phyloP scores from a whole-genome alignment of 2,888 invertebrate species.

The Oegoconia quadripuncta region DNA sequence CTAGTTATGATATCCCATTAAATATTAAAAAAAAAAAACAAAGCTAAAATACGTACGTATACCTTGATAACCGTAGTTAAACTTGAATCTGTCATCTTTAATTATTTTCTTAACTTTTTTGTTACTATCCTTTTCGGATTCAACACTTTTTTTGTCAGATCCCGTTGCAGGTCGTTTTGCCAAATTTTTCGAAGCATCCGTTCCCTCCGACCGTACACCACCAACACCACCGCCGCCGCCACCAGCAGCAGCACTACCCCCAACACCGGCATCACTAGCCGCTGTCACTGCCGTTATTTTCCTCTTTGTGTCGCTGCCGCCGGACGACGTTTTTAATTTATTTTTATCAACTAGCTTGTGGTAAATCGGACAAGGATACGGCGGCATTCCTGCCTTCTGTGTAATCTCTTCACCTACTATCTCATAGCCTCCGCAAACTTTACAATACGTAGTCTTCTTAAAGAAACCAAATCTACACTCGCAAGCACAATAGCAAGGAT shows the following conservation, averaged over 20 bases:
- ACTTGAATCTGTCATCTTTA: slow-evolving; percentile 60
- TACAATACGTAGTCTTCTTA: slow-evolving; percentile 62
- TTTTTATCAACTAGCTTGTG: slow-evolving; percentile 55
- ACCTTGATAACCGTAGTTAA: slow-evolving; percentile 71
- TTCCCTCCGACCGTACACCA: no score
- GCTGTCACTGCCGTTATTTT: slow-evolving; percentile 27
- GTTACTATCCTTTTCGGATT: slow-evolving; percentile 52
- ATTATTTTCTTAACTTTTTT: slow-evolving; percentile 47
- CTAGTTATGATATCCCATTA: no score
- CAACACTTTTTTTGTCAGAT: slow-evolving; percentile 37
- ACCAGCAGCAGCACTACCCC: no score
- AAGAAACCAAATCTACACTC: slow-evolving; percentile 60
- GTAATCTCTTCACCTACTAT: slow-evolving; percentile 46
- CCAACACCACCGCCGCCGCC: no score
- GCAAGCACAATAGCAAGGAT: slow-evolving; percentile 62
- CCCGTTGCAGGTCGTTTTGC: slow-evolving; percentile 7
- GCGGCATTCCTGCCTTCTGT: slow-evolving; percentile 27
- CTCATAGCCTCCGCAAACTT: slow-evolving; percentile 62
- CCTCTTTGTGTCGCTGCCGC: slow-evolving; percentile 52
- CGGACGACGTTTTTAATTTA: slow-evolving; percentile 42
- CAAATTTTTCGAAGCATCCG: background rate
- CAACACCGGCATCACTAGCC: no score
- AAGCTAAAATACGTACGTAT: slow-evolving; percentile 61
- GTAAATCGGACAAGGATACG: slow-evolving; percentile 63
- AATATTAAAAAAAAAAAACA: slow-evolving; percentile 21